Evolutionary conservation across 2,888 invertebrate genomes (phyloP).

Genomic region (Chrysolina oricalcia): DNA sequence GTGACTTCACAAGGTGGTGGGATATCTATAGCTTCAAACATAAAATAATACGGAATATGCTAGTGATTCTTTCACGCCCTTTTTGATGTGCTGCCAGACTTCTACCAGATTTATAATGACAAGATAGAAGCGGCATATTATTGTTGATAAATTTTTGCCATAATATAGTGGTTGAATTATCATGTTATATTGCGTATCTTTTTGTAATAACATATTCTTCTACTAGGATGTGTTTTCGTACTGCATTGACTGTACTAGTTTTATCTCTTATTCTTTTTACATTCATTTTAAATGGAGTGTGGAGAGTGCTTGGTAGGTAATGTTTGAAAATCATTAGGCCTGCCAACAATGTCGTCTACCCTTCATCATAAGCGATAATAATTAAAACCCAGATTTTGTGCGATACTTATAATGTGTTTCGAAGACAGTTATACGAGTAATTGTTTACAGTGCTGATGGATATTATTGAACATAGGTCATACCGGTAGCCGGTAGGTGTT

Average conservation of each 20-base stretch:
- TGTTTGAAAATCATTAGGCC: conserved; percentile 39
- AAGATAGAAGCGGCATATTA: too few relatives aligned
- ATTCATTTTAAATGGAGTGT: conserved; percentile 33
- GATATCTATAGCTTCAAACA: too few relatives aligned
- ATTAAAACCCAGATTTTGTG: conserved; percentile 29
- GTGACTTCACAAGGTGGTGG: too few relatives aligned
- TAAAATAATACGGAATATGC: too few relatives aligned
- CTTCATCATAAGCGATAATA: conserved; percentile 34
- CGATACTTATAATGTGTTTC: conserved; percentile 7
- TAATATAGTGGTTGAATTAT: too few relatives aligned
- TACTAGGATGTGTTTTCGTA: neutral
- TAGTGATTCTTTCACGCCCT: too few relatives aligned
- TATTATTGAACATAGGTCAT: conserved; percentile 3
- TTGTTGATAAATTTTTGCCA: too few relatives aligned
- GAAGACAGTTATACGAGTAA: conserved; percentile 2
- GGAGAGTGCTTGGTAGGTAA: conserved; percentile 33
- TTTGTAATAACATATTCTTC: too few relatives aligned
- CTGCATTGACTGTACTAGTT: neutral
- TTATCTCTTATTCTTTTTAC: conserved; percentile 5
- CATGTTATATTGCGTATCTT: too few relatives aligned
- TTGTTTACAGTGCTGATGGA: conserved; percentile 10
- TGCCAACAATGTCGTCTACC: conserved; percentile 38
- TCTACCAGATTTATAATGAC: too few relatives aligned
- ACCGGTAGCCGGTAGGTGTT: neutral
- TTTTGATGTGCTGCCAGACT: too few relatives aligned